Percentiles rank a stretch among this genome's conserved stretches.
phyloP scores from a whole-genome alignment of 2,888 invertebrate genomes.

The Meiosimyza platycephala region DNA sequence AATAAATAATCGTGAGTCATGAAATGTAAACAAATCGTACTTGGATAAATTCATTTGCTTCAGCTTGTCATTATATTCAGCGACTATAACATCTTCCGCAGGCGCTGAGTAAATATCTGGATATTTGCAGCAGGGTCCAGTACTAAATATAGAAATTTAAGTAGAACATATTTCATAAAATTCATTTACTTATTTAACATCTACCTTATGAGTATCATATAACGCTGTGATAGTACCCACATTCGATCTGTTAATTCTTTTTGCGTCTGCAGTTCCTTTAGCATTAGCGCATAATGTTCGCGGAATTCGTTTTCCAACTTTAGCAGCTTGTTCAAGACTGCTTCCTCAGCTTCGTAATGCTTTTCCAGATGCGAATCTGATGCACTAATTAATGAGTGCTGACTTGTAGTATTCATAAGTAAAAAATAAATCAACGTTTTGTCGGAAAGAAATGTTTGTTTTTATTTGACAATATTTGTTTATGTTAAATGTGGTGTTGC shows the following conservation, averaged over 20 bases:
- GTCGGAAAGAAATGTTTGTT: too few species aligned
- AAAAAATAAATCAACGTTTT: too few species aligned
- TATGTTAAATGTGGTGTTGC: too few species aligned
- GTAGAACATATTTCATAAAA: too few species aligned
- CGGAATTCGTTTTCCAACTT: slow-evolving; percentile 51
- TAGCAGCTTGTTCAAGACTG: slow-evolving; percentile 48
- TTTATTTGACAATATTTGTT: too few species aligned
- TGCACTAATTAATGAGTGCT: background rate
- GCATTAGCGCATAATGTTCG: slow-evolving; percentile 46
- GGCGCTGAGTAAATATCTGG: slow-evolving; percentile 56
- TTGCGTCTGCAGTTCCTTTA: slow-evolving; percentile 53
- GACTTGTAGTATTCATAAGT: too few species aligned
- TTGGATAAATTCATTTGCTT: slow-evolving; percentile 51
- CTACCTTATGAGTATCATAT: slow-evolving; percentile 50
- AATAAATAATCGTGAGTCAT: background rate
- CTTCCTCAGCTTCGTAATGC: slow-evolving; percentile 49
- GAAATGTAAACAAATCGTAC: slow-evolving; percentile 41
- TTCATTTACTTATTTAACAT: background rate
- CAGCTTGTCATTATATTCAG: slow-evolving; percentile 58
- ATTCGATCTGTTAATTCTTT: slow-evolving; percentile 53
- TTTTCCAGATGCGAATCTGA: background rate
- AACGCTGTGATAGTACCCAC: slow-evolving; percentile 60
- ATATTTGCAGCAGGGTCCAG: slow-evolving; percentile 52
- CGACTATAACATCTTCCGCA: slow-evolving; percentile 56
- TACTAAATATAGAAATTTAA: slow-evolving; percentile 44